These are phyloP conservation scores for Monodelphis domestica DNA, from an alignment of 2,797 vertebrate genomes.

Conservation along the genomic window DNA sequence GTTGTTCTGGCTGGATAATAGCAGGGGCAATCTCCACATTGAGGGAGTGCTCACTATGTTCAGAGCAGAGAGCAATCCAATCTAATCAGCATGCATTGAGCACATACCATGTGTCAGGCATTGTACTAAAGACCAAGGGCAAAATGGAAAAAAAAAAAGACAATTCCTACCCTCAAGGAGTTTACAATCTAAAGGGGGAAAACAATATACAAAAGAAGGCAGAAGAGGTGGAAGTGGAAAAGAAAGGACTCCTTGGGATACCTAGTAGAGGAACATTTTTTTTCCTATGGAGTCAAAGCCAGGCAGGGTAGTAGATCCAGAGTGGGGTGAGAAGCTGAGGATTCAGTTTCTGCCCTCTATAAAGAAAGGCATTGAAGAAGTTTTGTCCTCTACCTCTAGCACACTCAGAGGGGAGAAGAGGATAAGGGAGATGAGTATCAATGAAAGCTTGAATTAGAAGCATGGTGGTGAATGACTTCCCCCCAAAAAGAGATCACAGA, in stretches of 20 bases:
- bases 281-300: neutral
- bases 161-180: neutral
- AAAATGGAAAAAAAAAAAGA: neutral
- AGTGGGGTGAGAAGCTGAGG: neutral
- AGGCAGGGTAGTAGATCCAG: neutral
- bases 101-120: neutral
- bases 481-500: neutral
- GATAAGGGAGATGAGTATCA: neutral
- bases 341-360: neutral
- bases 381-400: too few species aligned
- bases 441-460: neutral
- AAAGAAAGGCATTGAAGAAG: neutral
- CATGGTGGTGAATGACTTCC: neutral
- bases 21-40: neutral
- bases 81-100: neutral
- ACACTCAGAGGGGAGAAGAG: neutral
- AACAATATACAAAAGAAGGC: neutral
- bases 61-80: neutral
- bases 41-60: neutral
- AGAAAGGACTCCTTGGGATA: neutral
- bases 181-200: neutral
- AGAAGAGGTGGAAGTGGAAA: too few species aligned
- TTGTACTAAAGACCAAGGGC: too few species aligned
- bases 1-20: neutral
- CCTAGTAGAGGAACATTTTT: neutral